Conservation (phyloP, 1,140 invertebrate genomes). For the Gonatopus flavifemur region DNA sequence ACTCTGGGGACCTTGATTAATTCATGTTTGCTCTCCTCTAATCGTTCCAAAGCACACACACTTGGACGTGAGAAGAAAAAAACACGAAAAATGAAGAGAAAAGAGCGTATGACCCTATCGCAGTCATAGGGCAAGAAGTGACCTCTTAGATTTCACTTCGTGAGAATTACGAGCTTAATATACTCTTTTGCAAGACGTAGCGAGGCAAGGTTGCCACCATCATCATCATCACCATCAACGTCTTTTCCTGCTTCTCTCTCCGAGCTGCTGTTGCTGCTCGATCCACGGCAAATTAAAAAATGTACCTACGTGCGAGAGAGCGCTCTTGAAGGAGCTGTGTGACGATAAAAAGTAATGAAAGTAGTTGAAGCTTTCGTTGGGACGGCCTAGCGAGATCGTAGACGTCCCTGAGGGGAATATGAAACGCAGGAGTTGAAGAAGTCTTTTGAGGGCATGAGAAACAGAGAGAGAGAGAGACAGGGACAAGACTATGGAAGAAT, state of each 20-base stretch:
- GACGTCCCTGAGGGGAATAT: neutral
- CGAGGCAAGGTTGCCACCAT: no score
- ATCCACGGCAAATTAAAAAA: constrained; percentile 40
- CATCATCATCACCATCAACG: no score
- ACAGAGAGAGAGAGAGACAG: constrained; percentile 2
- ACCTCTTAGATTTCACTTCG: constrained; percentile 43
- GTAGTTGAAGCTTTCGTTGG: constrained; percentile 33
- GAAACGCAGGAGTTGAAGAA: constrained; percentile 1
- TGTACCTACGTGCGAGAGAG: constrained; percentile 32
- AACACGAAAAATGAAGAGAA: no score
- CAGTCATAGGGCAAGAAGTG: constrained; percentile 28
- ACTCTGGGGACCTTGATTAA: no score
- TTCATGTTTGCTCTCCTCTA: constrained; percentile 13
- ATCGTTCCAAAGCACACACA: constrained; percentile 31
- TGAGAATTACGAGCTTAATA: constrained; percentile 43
- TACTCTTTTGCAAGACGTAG: constrained; percentile 35
- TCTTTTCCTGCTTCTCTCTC: constrained; percentile 10
- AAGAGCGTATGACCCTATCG: constrained; percentile 30
- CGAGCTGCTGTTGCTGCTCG: constrained; percentile 23
- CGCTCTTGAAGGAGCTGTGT: constrained; percentile 37
- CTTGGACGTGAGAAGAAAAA: no score
- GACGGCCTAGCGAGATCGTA: constrained; percentile 1
- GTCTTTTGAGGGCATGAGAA: constrained; percentile 29
- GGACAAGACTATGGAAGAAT: no score
- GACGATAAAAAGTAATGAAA: constrained; percentile 49